phyloP scores from a whole-genome alignment of 2,113 vertebrate species.

The Grammomys surdaster region DNA sequence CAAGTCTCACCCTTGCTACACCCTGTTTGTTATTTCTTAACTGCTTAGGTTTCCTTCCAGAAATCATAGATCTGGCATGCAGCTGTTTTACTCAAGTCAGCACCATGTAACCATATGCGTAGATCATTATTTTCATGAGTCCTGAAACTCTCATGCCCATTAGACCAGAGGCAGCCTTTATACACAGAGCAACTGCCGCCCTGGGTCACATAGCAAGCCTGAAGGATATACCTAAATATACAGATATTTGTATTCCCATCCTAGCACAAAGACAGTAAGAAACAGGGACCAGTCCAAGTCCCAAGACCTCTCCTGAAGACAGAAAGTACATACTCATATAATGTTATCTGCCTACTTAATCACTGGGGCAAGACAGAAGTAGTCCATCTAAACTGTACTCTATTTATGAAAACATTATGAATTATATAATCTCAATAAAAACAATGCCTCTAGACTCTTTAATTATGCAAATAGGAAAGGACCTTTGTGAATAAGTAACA shows the following conservation, averaged over 20 bases:
- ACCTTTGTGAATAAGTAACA: not conserved
- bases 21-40: conserved; percentile 2
- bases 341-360: not conserved
- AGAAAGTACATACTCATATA: not conserved
- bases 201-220: not conserved
- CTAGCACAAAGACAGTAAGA: not conserved
- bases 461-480: not conserved
- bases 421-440: not conserved
- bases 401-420: not conserved
- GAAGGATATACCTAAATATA: not conserved
- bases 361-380: not conserved
- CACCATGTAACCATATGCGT: not conserved
- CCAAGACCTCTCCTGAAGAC: not conserved
- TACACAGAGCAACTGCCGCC: not conserved
- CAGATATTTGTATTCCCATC: not conserved
- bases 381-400: not conserved
- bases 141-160: not conserved
- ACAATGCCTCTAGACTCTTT: not conserved
- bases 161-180: not conserved
- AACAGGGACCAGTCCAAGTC: not conserved
- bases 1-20: not conserved
- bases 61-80: not conserved
- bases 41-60: not conserved
- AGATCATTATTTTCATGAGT: not conserved
- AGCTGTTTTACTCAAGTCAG: not conserved